A percentile compares a stretch with the other conserved stretches of the same genome.
Conservation (phyloP, 1,140 invertebrate genomes). For the Drosophila prosaltans region DNA sequence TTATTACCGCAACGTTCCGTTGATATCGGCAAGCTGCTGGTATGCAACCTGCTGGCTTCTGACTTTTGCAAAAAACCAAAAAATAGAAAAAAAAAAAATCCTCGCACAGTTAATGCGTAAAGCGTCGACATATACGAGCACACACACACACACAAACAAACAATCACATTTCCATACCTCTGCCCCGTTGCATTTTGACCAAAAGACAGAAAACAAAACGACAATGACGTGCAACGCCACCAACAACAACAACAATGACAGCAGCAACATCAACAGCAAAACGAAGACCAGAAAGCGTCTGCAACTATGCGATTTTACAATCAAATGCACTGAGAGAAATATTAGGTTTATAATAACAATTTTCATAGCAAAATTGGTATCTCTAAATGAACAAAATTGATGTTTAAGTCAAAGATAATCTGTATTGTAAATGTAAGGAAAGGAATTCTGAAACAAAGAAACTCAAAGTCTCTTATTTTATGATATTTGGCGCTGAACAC, state of each 20-base stretch:
- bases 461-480: no score
- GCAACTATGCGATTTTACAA: slow-evolving; percentile 18
- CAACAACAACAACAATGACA: slow-evolving; percentile 10
- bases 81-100: neutral
- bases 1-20: slow-evolving; percentile 48
- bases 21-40: slow-evolving; percentile 24
- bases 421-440: no score
- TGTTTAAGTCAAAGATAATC: no score
- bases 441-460: no score
- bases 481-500: no score
- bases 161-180: slow-evolving; percentile 35
- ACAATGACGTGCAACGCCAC: slow-evolving; percentile 1
- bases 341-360: slow-evolving; percentile 19
- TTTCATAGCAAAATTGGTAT: no score
- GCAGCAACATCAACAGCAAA: slow-evolving; percentile 20
- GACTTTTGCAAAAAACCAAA: neutral
- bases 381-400: no score
- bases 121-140: slow-evolving; percentile 35
- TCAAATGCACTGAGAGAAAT: slow-evolving; percentile 10
- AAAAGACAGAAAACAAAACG: slow-evolving; percentile 28
- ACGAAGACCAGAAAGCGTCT: slow-evolving; percentile 12
- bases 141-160: slow-evolving; percentile 14
- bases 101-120: slow-evolving; percentile 15
- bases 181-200: slow-evolving; percentile 19
- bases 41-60: neutral